Evolutionary conservation across 2,888 invertebrate genomes (phyloP).

Genomic region (Melolontha melolontha): DNA sequence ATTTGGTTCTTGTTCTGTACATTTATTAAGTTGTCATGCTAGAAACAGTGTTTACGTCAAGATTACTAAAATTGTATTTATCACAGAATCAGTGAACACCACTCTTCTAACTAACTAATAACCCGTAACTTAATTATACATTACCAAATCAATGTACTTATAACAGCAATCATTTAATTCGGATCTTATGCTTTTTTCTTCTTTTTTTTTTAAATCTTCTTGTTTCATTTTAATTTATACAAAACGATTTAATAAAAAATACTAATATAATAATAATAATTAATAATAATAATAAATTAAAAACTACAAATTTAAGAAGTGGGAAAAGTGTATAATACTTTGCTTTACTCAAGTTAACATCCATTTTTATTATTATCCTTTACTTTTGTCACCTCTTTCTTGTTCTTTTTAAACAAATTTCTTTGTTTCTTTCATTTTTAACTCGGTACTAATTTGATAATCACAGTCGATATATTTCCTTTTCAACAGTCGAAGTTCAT

Average conservation of each 20-base stretch:
- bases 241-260: constrained; percentile 36
- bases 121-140: constrained; percentile 62
- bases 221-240: constrained; percentile 35
- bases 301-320: constrained; percentile 42
- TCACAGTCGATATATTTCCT: constrained; percentile 43
- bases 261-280: constrained; percentile 30
- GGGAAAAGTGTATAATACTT: constrained; percentile 41
- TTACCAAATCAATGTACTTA: constrained; percentile 52
- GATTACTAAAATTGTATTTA: constrained; percentile 66
- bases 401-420: constrained; percentile 26
- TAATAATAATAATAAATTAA: constrained; percentile 42
- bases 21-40: constrained; percentile 66
- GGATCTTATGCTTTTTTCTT: constrained; percentile 29
- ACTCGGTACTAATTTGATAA: constrained; percentile 44
- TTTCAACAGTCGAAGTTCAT: constrained; percentile 38
- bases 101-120: constrained; percentile 62
- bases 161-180: constrained; percentile 43
- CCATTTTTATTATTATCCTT: constrained; percentile 16
- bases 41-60: constrained; percentile 66
- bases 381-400: not conserved
- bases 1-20: constrained; percentile 54
- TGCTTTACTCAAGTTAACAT: constrained; percentile 33
- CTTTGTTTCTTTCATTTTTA: constrained; percentile 21
- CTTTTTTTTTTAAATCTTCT: constrained; percentile 12
- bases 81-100: constrained; percentile 68